These are phyloP conservation scores for Trachemys scripta DNA, from an alignment of 2,113 vertebrate genomes.

Conservation along the genomic window DNA sequence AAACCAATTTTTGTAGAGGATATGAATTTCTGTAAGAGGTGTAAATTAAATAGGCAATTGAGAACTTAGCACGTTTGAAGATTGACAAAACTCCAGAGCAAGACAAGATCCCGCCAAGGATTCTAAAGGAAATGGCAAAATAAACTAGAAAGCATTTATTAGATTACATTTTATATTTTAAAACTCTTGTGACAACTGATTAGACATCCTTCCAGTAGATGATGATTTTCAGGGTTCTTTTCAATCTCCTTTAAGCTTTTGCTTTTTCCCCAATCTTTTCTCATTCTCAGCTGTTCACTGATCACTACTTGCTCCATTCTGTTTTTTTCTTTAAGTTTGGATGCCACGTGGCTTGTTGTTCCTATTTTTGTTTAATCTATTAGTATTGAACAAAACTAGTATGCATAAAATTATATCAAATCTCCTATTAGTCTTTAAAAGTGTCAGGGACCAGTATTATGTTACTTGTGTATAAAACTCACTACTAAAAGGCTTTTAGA, in stretches of 20 bases:
- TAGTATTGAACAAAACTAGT: neutral
- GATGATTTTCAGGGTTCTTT: neutral
- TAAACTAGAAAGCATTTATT: neutral
- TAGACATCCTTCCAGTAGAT: neutral
- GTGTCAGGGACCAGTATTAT: neutral
- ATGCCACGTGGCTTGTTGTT: neutral
- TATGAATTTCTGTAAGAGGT: neutral
- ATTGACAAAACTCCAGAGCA: neutral
- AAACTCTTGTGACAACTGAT: neutral
- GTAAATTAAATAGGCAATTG: neutral
- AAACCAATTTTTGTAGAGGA: neutral
- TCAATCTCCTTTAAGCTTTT: neutral
- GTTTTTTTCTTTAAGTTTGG: neutral
- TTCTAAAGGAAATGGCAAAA: neutral
- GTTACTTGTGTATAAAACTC: neutral
- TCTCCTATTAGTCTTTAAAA: neutral
- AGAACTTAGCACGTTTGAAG: neutral
- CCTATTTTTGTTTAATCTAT: slow-evolving; percentile 7
- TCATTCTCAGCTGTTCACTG: neutral
- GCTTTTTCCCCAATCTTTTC: neutral
- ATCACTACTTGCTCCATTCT: neutral
- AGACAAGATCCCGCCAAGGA: neutral
- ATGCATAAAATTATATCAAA: neutral
- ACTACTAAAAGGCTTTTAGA: neutral
- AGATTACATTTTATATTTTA: neutral